Conservation (phyloP, 2,888 invertebrate genomes). For the Aspidapion aeneum region DNA sequence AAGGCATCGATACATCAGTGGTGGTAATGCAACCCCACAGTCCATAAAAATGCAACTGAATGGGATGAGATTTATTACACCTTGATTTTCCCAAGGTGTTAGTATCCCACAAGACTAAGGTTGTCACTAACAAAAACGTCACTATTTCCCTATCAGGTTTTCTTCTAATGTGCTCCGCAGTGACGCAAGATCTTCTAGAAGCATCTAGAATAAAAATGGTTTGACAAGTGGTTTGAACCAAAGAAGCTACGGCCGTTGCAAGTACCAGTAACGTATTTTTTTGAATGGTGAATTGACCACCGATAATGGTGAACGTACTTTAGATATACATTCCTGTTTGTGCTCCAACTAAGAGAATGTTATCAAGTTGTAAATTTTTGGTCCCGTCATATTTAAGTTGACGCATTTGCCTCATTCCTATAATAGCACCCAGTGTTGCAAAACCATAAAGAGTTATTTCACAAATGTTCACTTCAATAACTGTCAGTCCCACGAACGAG, state of each 20-base stretch:
- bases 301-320: slow-evolving; percentile 83
- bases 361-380: slow-evolving; percentile 57
- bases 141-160: slow-evolving; percentile 85
- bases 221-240: slow-evolving; percentile 76
- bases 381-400: slow-evolving; percentile 62
- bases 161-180: slow-evolving; percentile 63
- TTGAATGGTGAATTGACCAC: slow-evolving; percentile 60
- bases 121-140: slow-evolving; percentile 76
- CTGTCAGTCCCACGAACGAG: slow-evolving; percentile 50
- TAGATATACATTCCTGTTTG: slow-evolving; percentile 87
- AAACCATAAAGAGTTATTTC: slow-evolving; percentile 70
- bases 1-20: slow-evolving; percentile 83
- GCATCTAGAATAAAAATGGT: slow-evolving; percentile 74
- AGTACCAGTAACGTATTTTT: slow-evolving; percentile 52
- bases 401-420: slow-evolving; percentile 67
- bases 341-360: slow-evolving; percentile 78
- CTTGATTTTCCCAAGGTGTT: slow-evolving; percentile 82
- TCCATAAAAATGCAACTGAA: slow-evolving; percentile 79
- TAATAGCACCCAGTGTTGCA: slow-evolving; percentile 47
- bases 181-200: slow-evolving; percentile 71
- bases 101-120: slow-evolving; percentile 84
- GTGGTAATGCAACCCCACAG: slow-evolving; percentile 91
- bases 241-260: slow-evolving; percentile 68
- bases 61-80: slow-evolving; percentile 75
- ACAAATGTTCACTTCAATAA: slow-evolving; percentile 56